Evolutionary conservation across 2,888 invertebrate species (phyloP).

Genomic region (Mongoloraphidia duomilia): DNA sequence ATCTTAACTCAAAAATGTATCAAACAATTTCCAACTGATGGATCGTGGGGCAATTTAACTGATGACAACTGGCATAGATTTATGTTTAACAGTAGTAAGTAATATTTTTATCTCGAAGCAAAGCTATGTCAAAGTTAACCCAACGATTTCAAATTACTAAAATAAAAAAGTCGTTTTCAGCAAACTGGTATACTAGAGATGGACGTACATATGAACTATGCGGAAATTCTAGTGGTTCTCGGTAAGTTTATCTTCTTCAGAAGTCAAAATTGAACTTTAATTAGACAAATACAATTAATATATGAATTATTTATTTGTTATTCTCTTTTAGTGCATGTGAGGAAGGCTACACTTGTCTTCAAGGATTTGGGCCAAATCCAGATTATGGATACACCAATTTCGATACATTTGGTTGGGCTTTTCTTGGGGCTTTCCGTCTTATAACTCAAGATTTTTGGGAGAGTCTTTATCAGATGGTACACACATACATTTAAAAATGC

Average conservation of each 20-base stretch:
- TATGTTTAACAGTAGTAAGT: conserved; percentile 64
- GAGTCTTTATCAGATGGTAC: conserved; percentile 89
- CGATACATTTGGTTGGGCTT: conserved; percentile 95
- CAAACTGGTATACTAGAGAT: conserved; percentile 60
- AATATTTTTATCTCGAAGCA: not conserved
- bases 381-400: conserved; percentile 97
- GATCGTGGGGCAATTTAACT: conserved; percentile 76
- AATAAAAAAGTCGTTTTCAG: conserved; percentile 30
- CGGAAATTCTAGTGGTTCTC: conserved; percentile 86
- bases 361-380: conserved; percentile 86
- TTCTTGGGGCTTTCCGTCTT: conserved; percentile 90
- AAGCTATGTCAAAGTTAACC: too few species aligned
- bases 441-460: conserved; percentile 99
- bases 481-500: conserved; percentile 10
- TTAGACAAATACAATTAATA: not conserved
- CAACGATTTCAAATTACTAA: too few species aligned
- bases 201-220: conserved; percentile 62
- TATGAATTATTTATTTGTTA: not conserved
- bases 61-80: conserved; percentile 72
- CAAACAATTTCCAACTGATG: conserved; percentile 72
- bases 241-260: conserved; percentile 38
- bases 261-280: not conserved
- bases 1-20: conserved; percentile 93
- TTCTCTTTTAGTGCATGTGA: conserved; percentile 55
- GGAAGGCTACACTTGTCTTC: conserved; percentile 75